Base-by-base conservation (phyloP, 2,888 invertebrate species). In the Melinaea marsaeus region DNA sequence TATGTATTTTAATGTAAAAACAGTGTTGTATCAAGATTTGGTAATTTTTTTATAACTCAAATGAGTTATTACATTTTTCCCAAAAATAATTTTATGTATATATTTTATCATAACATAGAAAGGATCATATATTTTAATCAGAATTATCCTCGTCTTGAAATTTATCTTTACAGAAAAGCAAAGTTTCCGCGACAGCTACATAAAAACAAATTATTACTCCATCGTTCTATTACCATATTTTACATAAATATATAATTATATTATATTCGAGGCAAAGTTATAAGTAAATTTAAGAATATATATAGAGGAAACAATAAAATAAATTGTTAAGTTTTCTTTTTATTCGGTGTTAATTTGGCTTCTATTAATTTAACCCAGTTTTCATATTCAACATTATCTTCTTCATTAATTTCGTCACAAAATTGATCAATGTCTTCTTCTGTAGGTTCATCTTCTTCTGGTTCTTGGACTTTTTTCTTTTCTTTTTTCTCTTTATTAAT, bases 391-490 rank as follows among this genome's bases (percentile, higher is more conserved):
- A 75, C 72, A 72, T 90, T 89, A 70, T 88, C 87, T 73, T 86
- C 84, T 57, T 86, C 86, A 45, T 78, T 76, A 68, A 90, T 63
- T 67, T 86, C 88, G 66, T 88, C 85, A 74, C 88, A 88, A 75
- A 86, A 90, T 60, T 79, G 78, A 70, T 90, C 88, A 57, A 90
- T 90, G 65, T 90, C 90, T 74, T 87, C 89, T 64, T 90, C 89
- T 68, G 79, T 84, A 1, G 87, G 72, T 63, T 79, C 75, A 58
- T 79, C 80, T 70, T 89, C 87, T 37, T 80, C 48, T 55, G 35
- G 35, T n/a, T 55, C 76, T 75, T 65, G 78, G 77, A 71, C 67
- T 57, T 70, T 71, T 57, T 68, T 66, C 61, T 67, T 64, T 67
- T 73, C 7, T 65, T 54, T 66, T 63, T 46, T 47, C 33, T 35